phyloP scores from a whole-genome alignment of 2,888 invertebrate species.

The Nebria brevicollis region DNA sequence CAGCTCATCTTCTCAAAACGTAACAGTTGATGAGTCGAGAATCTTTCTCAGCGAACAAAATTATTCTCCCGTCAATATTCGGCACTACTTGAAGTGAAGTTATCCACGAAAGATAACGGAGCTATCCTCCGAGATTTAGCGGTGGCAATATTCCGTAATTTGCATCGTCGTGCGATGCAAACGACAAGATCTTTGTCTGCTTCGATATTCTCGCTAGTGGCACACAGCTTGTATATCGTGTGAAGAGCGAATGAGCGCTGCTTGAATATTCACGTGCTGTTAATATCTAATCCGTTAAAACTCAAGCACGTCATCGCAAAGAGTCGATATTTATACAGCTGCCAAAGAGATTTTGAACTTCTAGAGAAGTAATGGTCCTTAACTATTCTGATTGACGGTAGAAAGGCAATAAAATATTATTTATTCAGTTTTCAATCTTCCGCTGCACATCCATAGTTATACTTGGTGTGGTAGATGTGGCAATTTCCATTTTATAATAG shows the following conservation, averaged over 20 bases:
- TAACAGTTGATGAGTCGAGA: background rate
- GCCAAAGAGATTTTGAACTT: slow-evolving; percentile 6
- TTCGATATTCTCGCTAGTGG: background rate
- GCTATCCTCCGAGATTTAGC: background rate
- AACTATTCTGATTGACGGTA: no score
- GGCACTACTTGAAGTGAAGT: background rate
- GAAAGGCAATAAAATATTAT: no score
- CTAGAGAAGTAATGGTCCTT: slow-evolving; percentile 4
- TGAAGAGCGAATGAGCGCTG: background rate
- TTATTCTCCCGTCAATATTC: background rate
- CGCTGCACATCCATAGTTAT: no score
- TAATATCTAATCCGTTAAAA: slow-evolving; percentile 42
- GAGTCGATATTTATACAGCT: slow-evolving; percentile 19
- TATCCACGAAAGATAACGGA: background rate
- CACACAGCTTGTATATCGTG: background rate
- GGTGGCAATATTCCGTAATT: background rate
- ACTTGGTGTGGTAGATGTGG: no score
- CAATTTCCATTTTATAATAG: no score
- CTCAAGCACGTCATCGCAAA: slow-evolving; percentile 22
- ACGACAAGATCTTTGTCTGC: background rate
- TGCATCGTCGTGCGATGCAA: background rate
- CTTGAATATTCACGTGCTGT: slow-evolving; percentile 44
- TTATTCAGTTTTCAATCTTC: no score
- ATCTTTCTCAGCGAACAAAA: background rate
- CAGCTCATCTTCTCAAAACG: background rate